phyloP scores from a whole-genome alignment of 2,888 invertebrate species.

The Bimastos eiseni region DNA sequence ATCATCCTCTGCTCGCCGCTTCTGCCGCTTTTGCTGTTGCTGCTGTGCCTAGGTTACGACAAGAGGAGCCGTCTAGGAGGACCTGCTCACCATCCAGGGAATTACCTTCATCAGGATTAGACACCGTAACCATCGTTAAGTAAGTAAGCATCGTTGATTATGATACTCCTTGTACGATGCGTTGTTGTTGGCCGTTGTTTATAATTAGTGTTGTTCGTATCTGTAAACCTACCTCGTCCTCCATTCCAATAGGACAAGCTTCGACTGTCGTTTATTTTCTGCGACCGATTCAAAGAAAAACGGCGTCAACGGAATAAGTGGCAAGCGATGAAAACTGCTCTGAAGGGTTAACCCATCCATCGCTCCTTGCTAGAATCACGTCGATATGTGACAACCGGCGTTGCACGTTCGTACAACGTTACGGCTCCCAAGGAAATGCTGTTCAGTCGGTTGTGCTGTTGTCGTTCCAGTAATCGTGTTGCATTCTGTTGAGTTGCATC shows the following conservation, averaged over 20 bases:
- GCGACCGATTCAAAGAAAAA: background rate
- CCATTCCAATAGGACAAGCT: no score
- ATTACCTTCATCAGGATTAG: constrained; percentile 13
- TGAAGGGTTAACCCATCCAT: no score
- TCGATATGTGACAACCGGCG: background rate
- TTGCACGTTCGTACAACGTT: background rate
- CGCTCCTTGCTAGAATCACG: background rate
- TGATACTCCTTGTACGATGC: background rate
- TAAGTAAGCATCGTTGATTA: background rate
- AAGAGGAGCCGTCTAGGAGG: background rate
- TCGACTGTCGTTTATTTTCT: background rate
- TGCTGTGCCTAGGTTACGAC: background rate
- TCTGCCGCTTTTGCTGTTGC: background rate
- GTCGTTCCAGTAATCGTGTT: no score
- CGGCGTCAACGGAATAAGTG: background rate
- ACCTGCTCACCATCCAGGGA: background rate
- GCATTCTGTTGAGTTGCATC: no score
- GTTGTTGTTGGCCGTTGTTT: background rate
- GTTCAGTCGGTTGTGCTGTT: background rate
- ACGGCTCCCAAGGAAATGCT: background rate
- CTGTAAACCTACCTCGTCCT: background rate
- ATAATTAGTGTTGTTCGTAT: no score
- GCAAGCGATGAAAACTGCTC: no score
- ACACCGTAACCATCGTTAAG: background rate
- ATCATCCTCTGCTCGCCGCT: background rate